Base-by-base conservation (phyloP, 2,797 vertebrate species). In the Siniperca scherzeri region DNA sequence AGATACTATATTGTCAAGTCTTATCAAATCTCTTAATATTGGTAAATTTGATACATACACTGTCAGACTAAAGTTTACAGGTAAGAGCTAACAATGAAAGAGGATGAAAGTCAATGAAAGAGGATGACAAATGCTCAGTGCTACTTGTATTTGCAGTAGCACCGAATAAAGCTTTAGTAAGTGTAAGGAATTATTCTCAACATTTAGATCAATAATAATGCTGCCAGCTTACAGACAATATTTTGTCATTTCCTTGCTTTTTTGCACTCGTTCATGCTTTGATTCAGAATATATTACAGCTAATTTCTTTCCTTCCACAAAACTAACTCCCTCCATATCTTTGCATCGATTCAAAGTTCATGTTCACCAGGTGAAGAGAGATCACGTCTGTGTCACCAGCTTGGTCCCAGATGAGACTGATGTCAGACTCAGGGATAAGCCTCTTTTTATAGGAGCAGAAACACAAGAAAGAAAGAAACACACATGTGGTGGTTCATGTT, bases 331-430 rank as follows among this genome's bases (percentile, higher is more conserved):
- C 33, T 36, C 33, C 13, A 19, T 19, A 38, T 46, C 67, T 48
- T 44, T 60, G 7, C 10, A 30, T 44, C 10, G 59, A 84, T 83
- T 90, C 60, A 90, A n/a, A 40, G 50, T 64, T 59, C 9, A 12
- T 4, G 22, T 42, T 66, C 22, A 59, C 19, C 38, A 22, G 52
- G 33, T 57, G 66, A 73, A 44, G 44, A 65, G 33, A 74, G 56
- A 46, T 36, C 40, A 38, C 7, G 30, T 30, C 52, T 66, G 55
- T 66, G 53, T 52, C 46, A 53, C 42, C 7, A 22, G n/a, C n/a
- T 77, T 53, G 46, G 52, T 80, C 50, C 22, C 38, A 46, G 56
- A 70, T 69, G 73, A 76, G 61, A 70, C 60, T 74, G 52, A 27
- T 78, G 77, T 64, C 22, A 68, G 22, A 52, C 13, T 22, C 42